Conservation (phyloP, 2,888 invertebrate species). For the Heliconius sara region DNA sequence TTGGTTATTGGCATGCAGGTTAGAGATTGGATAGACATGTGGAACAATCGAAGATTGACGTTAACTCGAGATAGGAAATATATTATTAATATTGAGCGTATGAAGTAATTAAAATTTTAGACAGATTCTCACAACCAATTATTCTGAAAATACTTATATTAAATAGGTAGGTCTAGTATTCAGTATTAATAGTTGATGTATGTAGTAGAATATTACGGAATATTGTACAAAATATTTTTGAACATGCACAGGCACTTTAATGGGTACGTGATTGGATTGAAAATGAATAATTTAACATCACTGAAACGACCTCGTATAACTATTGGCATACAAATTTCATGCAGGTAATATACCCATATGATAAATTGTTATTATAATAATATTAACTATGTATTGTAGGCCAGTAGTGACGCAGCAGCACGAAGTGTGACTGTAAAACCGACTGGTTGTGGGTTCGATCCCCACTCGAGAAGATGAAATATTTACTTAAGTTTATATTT, state of each 20-base stretch:
- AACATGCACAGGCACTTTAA: conserved; percentile 25
- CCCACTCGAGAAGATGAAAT: too few relatives aligned
- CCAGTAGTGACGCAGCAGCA: too few relatives aligned
- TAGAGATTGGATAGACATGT: too few relatives aligned
- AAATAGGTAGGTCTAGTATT: not conserved
- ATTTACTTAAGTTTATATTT: too few relatives aligned
- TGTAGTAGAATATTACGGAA: not conserved
- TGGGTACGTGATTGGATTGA: conserved; percentile 27
- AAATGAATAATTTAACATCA: conserved; percentile 21
- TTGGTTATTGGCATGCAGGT: too few relatives aligned
- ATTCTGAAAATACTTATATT: not conserved
- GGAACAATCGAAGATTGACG: too few relatives aligned
- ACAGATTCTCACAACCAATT: not conserved
- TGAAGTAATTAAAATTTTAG: not conserved
- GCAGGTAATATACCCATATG: not conserved
- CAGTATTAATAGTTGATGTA: not conserved
- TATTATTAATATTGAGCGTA: too few relatives aligned
- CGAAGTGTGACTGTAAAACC: too few relatives aligned
- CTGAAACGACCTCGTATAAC: conserved; percentile 9
- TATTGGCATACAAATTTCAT: conserved; percentile 19
- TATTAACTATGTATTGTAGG: not conserved
- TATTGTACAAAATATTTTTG: conserved; percentile 24
- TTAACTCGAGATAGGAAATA: too few relatives aligned
- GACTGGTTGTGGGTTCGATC: too few relatives aligned
- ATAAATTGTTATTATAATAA: not conserved